phyloP scores from a whole-genome alignment of 2,113 vertebrate genomes.

The Ifrita kowaldi region DNA sequence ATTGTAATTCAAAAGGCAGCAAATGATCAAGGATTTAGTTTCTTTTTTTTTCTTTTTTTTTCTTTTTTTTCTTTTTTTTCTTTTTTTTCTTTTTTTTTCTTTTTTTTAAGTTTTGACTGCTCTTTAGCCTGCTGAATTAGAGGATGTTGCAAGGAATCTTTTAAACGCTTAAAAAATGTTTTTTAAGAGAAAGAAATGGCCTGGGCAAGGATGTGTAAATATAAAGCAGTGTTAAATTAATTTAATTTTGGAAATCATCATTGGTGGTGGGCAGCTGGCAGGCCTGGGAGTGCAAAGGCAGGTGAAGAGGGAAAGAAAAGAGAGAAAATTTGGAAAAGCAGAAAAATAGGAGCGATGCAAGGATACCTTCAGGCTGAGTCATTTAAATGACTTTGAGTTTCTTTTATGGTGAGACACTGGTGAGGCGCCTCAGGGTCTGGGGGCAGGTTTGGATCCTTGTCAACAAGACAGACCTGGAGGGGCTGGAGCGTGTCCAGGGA shows the following conservation, averaged over 20 bases:
- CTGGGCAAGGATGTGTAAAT: background rate
- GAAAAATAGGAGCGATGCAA: background rate
- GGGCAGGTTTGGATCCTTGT: background rate
- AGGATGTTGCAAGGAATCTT: background rate
- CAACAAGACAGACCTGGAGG: background rate
- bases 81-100: background rate
- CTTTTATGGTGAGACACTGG: background rate
- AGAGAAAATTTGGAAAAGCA: background rate
- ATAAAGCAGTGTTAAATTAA: background rate
- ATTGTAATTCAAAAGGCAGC: background rate
- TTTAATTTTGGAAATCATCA: background rate
- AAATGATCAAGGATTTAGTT: background rate
- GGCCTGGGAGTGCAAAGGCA: background rate
- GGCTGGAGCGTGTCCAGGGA: rapidly evolving
- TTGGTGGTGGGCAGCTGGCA: background rate
- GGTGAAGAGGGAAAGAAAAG: background rate
- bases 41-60: no score
- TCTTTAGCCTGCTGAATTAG: background rate
- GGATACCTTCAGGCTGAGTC: background rate
- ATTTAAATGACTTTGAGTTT: background rate
- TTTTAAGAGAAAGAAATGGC: background rate
- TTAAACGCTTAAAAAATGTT: background rate
- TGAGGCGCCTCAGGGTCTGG: background rate
- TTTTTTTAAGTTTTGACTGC: background rate
- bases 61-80: background rate